These are phyloP conservation scores for Rhynchomys soricoides DNA, from an alignment of 2,113 vertebrate species.

Conservation along the genomic window DNA sequence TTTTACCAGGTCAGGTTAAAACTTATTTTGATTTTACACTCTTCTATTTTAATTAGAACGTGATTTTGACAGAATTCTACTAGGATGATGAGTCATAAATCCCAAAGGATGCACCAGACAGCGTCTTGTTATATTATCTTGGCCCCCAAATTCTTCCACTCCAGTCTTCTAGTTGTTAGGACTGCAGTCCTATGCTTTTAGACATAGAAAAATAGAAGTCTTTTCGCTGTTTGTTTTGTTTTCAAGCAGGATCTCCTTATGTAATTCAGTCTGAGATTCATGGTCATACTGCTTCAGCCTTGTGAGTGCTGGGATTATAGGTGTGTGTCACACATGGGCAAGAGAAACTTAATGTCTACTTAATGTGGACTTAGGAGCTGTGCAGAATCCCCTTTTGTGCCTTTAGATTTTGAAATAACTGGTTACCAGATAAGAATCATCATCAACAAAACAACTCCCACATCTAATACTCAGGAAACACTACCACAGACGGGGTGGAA, in stretches of 20 bases:
- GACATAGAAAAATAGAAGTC: neutral
- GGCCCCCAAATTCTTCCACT: neutral
- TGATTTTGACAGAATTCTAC: neutral
- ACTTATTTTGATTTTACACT: slow-evolving; percentile 13
- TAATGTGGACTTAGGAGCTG: neutral
- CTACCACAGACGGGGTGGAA: neutral
- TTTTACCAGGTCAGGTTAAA: neutral
- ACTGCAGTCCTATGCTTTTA: neutral
- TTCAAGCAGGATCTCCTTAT: neutral
- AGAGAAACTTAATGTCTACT: neutral
- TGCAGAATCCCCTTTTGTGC: neutral
- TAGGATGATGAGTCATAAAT: slow-evolving; percentile 4
- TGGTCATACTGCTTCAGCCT: neutral
- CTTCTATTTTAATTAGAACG: neutral
- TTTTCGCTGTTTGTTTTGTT: neutral
- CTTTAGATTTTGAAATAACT: slow-evolving; percentile 1
- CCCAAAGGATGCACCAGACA: neutral
- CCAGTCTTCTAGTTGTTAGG: neutral
- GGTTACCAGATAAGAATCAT: neutral
- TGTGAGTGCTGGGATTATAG: neutral
- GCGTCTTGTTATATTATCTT: neutral
- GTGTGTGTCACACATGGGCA: too few relatives aligned
- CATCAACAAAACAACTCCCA: neutral
- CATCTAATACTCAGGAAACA: neutral
- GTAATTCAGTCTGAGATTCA: neutral